Evolutionary conservation across 1,140 invertebrate genomes (phyloP), one percentile per base, ranked within the genome.

Genomic region (Copidosoma floridanum): DNA sequence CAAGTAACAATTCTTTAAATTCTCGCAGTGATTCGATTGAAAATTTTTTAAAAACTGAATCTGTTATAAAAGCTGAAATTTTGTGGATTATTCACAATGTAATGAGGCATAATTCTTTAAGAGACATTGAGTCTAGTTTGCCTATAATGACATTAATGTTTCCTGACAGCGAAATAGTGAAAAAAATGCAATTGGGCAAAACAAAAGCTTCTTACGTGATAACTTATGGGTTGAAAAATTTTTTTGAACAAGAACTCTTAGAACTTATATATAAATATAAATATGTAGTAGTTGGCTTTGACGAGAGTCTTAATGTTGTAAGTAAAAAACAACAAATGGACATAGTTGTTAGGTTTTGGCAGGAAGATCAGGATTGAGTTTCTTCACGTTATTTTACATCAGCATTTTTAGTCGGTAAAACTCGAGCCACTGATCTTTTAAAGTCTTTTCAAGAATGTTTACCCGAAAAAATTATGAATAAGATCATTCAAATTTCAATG

Each of bases 401-500:
- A 38, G 43, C 29, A 23, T 65, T 65, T 46, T 40, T 65, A 12
- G 51, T n/a, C n/a, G n/a, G 35, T 6, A 24, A 44, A 14, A 18
- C 43, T 2, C 51, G 26, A 26, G 54, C 47, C n/a, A 14, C 23
- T 0, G 59, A 58, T 53, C 32, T 65, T 8, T 27, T 62, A 6
- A n/a, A 41, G 14, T 43, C 59, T 1, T 62, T 63, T 26, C 27
- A 27, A 44, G 24, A 57, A 23, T 11, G 11, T 12, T 7, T 65
- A n/a, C 8, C 21, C 26, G 21, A 37, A 18, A 18, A 44, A 27
- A 46, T 57, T n/a, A 20, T 29, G 0, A 41, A 52, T 24, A 57
- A 57, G 37, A 27, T 63, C 24, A 14, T 65, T n/a, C 64, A 57
- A 26, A 47, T 65, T 26, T 65, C 64, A 7, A 63, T 65, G 60